Conservation (phyloP, 2,113 vertebrate genomes). For the Tamias sibiricus region DNA sequence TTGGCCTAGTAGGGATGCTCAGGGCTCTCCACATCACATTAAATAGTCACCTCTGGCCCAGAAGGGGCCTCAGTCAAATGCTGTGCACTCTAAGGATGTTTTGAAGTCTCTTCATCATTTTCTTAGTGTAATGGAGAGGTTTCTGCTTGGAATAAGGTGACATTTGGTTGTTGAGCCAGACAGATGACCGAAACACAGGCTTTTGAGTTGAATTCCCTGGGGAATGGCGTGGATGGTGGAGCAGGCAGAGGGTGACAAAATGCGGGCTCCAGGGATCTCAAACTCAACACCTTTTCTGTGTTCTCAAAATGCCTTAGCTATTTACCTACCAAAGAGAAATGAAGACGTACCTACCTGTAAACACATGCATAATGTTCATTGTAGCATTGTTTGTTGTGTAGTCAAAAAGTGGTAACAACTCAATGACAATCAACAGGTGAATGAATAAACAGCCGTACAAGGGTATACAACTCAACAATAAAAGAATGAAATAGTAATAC, state of each 20-base stretch:
- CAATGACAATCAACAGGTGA: not conserved
- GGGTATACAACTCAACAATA: not conserved
- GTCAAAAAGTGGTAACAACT: not conserved
- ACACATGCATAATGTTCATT: not conserved
- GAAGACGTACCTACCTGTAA: not conserved
- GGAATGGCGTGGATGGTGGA: not conserved
- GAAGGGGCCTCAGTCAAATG: not conserved
- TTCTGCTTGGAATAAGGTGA: conserved; percentile 61
- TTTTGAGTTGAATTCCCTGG: not conserved
- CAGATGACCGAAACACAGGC: not conserved
- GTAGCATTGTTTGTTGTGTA: not conserved
- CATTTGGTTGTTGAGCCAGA: conserved; percentile 58
- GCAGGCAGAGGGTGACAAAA: not conserved
- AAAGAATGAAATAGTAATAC: not conserved
- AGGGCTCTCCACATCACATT: not conserved
- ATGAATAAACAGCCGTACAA: not conserved
- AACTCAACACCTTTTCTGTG: not conserved
- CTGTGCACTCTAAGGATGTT: not conserved
- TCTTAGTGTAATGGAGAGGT: not conserved
- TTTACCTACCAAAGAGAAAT: not conserved
- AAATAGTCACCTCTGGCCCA: not conserved
- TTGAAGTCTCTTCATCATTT: conserved; percentile 14
- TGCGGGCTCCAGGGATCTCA: not conserved
- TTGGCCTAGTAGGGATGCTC: not conserved
- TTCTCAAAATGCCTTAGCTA: conserved; percentile 27